Percentiles rank a stretch among this genome's conserved stretches.
phyloP scores from a whole-genome alignment of 2,888 invertebrate genomes.

The Ditylenchus weischeri region DNA sequence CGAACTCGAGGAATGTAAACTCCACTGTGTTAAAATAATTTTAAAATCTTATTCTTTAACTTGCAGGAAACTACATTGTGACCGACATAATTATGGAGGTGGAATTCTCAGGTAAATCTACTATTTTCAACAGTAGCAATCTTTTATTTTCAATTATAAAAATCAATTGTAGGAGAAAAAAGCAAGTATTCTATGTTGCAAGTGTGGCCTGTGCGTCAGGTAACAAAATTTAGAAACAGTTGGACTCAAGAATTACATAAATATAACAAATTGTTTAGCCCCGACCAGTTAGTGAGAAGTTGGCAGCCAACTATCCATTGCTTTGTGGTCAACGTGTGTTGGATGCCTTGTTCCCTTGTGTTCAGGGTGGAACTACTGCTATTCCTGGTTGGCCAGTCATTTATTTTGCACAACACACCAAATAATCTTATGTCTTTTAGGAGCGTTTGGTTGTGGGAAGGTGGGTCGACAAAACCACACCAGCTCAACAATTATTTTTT shows the following conservation, averaged over 20 bases:
- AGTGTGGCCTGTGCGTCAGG: conserved; percentile 96
- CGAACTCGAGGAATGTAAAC: no score
- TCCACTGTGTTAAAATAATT: no score
- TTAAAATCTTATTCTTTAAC: no score
- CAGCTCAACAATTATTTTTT: no score
- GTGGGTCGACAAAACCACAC: no score
- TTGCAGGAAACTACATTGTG: conserved; percentile 74
- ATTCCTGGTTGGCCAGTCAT: conserved; percentile 46
- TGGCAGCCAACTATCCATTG: conserved; percentile 95
- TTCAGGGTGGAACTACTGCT: conserved; percentile 59
- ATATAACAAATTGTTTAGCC: conserved; percentile 62
- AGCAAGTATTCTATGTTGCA: conserved; percentile 92
- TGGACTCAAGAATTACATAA: no score
- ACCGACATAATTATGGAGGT: conserved; percentile 93
- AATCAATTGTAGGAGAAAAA: conserved; percentile 65
- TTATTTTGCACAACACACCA: background rate
- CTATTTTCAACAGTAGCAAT: no score
- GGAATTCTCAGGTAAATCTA: conserved; percentile 80
- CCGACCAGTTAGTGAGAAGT: conserved; percentile 90
- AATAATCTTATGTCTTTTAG: conserved; percentile 66
- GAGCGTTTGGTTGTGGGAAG: conserved; percentile 99
- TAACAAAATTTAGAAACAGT: no score
- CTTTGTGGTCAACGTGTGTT: conserved; percentile 96
- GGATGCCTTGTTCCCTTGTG: conserved; percentile 94
- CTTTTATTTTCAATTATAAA: no score